phyloP scores from a whole-genome alignment of 2,797 vertebrate species.

The Catamblyrhynchus diadema region DNA sequence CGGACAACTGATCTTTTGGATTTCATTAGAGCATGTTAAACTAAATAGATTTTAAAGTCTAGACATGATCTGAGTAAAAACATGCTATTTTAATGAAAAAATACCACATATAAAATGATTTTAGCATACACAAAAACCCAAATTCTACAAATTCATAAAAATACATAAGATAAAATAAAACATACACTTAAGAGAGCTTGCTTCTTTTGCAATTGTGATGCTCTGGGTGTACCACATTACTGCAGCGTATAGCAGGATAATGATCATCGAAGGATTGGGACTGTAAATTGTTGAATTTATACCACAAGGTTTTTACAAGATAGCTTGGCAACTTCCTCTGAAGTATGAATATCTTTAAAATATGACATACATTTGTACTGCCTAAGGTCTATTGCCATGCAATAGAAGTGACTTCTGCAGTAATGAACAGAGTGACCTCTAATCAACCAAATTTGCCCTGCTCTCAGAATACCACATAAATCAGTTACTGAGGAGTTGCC shows the following conservation, averaged over 20 bases:
- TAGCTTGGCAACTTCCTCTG: background rate
- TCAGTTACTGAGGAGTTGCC: background rate
- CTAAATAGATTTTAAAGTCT: background rate
- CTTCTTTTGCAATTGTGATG: background rate
- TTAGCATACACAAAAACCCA: background rate
- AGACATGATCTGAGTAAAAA: background rate
- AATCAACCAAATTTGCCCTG: background rate
- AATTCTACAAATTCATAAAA: background rate
- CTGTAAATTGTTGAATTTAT: background rate
- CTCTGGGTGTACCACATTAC: background rate
- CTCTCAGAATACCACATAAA: background rate
- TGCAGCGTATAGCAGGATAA: background rate
- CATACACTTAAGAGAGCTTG: background rate
- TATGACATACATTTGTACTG: background rate
- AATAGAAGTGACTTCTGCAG: background rate
- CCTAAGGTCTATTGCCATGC: background rate
- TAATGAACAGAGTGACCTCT: conserved; percentile 34
- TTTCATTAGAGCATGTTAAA: background rate
- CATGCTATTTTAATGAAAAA: background rate
- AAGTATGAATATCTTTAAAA: conserved; percentile 7
- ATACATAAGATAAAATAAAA: background rate
- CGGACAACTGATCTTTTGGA: background rate
- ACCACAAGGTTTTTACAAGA: background rate
- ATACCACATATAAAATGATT: background rate
- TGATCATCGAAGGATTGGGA: background rate